phyloP scores from a whole-genome alignment of 1,140 invertebrate genomes.

The Brachionus angularis region DNA sequence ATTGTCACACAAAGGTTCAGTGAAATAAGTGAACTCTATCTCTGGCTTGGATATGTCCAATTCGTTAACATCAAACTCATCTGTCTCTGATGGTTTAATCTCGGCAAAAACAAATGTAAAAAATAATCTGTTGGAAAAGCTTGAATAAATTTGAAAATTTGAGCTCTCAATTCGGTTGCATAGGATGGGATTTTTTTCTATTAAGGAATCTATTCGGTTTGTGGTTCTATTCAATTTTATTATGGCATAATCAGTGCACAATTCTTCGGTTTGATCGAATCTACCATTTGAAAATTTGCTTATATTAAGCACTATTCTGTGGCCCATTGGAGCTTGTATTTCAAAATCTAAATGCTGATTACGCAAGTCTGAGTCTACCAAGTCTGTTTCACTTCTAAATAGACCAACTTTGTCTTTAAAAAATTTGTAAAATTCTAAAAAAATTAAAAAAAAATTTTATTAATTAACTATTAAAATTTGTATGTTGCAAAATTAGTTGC shows the following conservation, averaged over 20 bases:
- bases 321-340: not conserved
- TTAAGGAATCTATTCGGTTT: conserved; percentile 21
- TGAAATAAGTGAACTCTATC: conserved; percentile 27
- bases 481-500: not conserved
- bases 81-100: not conserved
- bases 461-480: not conserved
- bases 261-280: not conserved
- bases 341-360: conserved; percentile 28
- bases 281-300: conserved; percentile 25
- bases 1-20: conserved; percentile 28
- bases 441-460: not conserved
- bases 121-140: not conserved
- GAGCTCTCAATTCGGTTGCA: not conserved
- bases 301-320: not conserved
- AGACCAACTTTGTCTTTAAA: conserved; percentile 18
- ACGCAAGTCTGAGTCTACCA: not conserved
- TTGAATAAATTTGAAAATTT: conserved; percentile 12
- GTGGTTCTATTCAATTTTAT: not conserved
- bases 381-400: conserved; percentile 15
- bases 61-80: too few relatives aligned
- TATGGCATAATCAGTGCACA: not conserved
- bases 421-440: conserved; percentile 1
- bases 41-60: not conserved
- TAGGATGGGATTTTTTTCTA: conserved; percentile 25
- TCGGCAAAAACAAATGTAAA: conserved; percentile 3